phyloP scores from a whole-genome alignment of 2,888 invertebrate species.

The Marasmarcha lunaedactyla region DNA sequence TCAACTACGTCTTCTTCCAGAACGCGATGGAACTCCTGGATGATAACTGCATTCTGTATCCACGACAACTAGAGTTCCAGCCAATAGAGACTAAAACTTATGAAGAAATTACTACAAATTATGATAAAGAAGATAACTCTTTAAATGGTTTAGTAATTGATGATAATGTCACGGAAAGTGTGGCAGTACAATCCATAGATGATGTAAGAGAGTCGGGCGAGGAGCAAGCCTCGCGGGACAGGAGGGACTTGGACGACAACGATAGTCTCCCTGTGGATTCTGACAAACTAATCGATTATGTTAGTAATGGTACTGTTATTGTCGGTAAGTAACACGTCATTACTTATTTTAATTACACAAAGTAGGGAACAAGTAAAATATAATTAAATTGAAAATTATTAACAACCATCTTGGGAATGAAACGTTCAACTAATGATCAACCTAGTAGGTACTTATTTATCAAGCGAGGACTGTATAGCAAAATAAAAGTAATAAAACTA shows the following conservation, averaged over 20 bases:
- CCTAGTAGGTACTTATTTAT: no score
- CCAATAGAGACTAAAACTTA: constrained; percentile 21
- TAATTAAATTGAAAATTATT: no score
- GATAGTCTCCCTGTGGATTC: not conserved
- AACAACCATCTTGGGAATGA: no score
- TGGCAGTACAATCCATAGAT: constrained; percentile 22
- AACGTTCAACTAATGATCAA: no score
- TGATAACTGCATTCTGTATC: constrained; percentile 41
- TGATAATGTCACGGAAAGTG: constrained; percentile 8
- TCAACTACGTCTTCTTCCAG: constrained; percentile 48
- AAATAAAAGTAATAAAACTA: no score
- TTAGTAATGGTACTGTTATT: constrained; percentile 21
- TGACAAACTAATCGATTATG: constrained; percentile 15
- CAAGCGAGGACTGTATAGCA: no score
- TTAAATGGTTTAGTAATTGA: constrained; percentile 3
- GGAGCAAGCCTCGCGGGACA: not conserved
- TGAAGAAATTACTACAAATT: constrained; percentile 7
- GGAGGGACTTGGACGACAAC: no score
- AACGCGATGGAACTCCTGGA: constrained; percentile 42
- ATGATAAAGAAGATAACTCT: constrained; percentile 3
- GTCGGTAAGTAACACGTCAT: constrained; percentile 23
- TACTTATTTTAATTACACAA: constrained; percentile 4
- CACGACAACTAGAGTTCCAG: constrained; percentile 37
- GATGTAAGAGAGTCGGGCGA: constrained; percentile 12
- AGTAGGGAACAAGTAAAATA: no score